Conservation (phyloP, 2,888 invertebrate genomes). For the Lottia gigantea region DNA sequence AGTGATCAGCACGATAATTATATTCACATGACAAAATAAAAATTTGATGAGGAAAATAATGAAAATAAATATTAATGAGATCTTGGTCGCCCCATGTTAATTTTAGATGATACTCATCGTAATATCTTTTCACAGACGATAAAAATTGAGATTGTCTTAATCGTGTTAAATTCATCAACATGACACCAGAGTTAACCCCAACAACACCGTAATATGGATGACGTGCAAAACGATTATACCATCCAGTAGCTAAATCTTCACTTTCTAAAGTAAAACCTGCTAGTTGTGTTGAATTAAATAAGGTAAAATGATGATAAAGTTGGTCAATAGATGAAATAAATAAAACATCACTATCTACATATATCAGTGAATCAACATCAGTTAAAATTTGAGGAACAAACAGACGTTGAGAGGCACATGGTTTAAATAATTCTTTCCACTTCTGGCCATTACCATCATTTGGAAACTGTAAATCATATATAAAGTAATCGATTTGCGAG, state of each 20-base stretch:
- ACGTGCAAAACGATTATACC: constrained; percentile 95
- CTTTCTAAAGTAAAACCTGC: constrained; percentile 90
- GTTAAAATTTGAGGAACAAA: constrained; percentile 89
- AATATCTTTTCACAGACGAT: constrained; percentile 84
- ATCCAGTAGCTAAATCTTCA: constrained; percentile 89
- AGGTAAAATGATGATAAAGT: constrained; percentile 84
- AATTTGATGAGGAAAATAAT: constrained; percentile 85
- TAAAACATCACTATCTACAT: constrained; percentile 91
- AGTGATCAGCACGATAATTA: constrained; percentile 95
- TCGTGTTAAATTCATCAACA: constrained; percentile 95
- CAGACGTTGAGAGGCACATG: constrained; percentile 91
- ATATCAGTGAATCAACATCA: constrained; percentile 86
- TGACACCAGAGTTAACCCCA: constrained; percentile 96
- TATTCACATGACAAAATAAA: constrained; percentile 85
- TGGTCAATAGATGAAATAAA: constrained; percentile 86
- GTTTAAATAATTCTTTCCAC: constrained; percentile 91
- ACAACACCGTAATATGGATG: constrained; percentile 88
- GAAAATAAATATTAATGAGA: constrained; percentile 90
- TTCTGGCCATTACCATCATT: constrained; percentile 76
- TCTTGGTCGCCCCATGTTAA: constrained; percentile 99
- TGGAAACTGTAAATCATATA: constrained; percentile 84
- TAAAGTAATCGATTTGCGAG: constrained; percentile 78
- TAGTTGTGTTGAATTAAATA: constrained; percentile 87
- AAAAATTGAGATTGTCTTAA: constrained; percentile 90
- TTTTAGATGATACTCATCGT: constrained; percentile 81